Evolutionary conservation across 1,140 invertebrate species (phyloP), one percentile per base, ranked within the genome.

Genomic region (Saccostrea glomerata): DNA sequence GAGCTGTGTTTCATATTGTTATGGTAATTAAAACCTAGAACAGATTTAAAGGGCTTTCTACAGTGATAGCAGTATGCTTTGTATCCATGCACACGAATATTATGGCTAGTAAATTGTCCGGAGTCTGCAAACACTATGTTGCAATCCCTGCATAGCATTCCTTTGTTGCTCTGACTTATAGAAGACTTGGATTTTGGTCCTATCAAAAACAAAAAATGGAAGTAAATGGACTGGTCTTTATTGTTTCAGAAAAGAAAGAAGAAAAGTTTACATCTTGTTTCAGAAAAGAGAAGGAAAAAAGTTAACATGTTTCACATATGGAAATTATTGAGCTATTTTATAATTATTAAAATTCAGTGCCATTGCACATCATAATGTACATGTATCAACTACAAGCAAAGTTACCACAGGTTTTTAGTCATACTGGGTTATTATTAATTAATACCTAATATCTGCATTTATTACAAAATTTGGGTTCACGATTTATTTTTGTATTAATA

Each of bases 71-170:
- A 77, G 70, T 77, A 77, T 12, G 70, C 70, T 36, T 17, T 77
- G 25, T 77, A 77, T 36, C 70, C 70, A 25, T 77, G 70, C 13
- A 77, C 30, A 9, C 70, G 25, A 30, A 77, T 30, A 77, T 77
- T 77, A 77, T 77, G 70, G 70, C 9, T 77, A 77, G 70, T 77
- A 36, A 77, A 77, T 30, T 25, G 23, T 77, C 70, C 25, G 70
- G 70, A 36, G 70, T 77, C 70, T 77, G 70, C 70, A 77, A 77
- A 77, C 70, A 77, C 70, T 30, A 77, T 25, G 70, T 77, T 77
- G 70, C 70, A 77, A 30, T 77, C 70, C 30, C 30, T 77, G 30
- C 70, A 77, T 30, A 23, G 70, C 25, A 77, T 23, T 2, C 25
- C 30, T 77, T 25, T 77, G 70, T 77, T 77, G 70, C 70, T 77